Evolutionary conservation across 2,888 invertebrate genomes (phyloP), one percentile per base, ranked within the genome.

Genomic region (Tipula helvola): DNA sequence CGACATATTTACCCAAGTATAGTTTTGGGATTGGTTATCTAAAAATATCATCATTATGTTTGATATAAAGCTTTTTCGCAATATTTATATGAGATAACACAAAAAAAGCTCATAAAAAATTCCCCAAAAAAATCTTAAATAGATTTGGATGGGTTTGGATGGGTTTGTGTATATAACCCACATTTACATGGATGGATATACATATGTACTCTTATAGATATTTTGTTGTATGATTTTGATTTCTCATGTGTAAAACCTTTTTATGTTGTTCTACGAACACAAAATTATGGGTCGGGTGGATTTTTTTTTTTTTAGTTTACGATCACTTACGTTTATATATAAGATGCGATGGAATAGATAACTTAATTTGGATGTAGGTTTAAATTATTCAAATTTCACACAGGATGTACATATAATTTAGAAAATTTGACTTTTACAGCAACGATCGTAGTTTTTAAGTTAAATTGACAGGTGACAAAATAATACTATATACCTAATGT

Each of bases 191-290:
- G 1, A 71, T 71, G 71, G 71, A 28, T 71, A 3, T 1, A 39
- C 3, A 7, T 39, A 3, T 39, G 39, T 39, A 39, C 39, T 39
- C 39, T 39, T 39, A 39, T 7, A 3, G 1, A 0, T 7, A 39
- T 39, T 39, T 39, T 39, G 7, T 39, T 39, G 7, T 57, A 57
- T 28, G 71, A 71, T 71, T 71, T 28, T 71, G 71, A 71, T 71
- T 71, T 71, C 71, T 71, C 71, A 71, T 71, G 71, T 71, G 71
- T 71, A 71, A 71, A 71, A 71, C 71, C 71, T 71, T 71, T 71
- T 71, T 57, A 16, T 5, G 52, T 57, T 57, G 52, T 52, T 52
- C 2, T 44, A 12, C 52, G 16, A 57, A 57, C 52, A n/a, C 52
- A 16, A 16, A 5, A 16, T 7, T 57, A 5, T 16, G 5, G 52